Conservation (phyloP, 2,888 invertebrate genomes). For the Agonopterix heracliana region DNA sequence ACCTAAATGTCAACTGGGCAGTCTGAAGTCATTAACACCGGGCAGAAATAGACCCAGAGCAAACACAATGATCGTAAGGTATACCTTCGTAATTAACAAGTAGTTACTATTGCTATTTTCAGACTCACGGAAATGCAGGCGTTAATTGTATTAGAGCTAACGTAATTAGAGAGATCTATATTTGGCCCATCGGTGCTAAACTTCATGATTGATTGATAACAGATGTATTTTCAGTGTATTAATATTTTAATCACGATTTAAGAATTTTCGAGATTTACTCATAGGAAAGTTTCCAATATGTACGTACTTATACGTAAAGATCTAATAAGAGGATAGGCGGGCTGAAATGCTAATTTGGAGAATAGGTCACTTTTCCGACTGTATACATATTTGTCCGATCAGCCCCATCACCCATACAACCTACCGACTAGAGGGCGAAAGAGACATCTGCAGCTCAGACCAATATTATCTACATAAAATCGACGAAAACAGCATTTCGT, state of each 20-base stretch:
- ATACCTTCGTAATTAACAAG: slow-evolving; percentile 26
- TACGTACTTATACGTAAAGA: no score
- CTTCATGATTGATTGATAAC: neutral
- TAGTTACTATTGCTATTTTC: slow-evolving; percentile 27
- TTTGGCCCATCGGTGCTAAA: neutral
- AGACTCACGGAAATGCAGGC: slow-evolving; percentile 30
- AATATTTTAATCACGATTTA: neutral
- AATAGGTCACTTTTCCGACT: no score
- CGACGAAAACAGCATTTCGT: no score
- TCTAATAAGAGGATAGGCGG: no score
- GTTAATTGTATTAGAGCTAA: slow-evolving; percentile 21
- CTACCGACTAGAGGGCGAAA: no score
- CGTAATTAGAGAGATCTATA: slow-evolving; percentile 5
- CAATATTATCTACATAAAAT: no score
- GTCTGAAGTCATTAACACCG: slow-evolving; percentile 58
- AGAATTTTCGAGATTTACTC: neutral
- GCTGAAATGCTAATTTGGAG: no score
- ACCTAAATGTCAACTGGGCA: slow-evolving; percentile 58
- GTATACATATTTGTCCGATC: no score
- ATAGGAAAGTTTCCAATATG: no score
- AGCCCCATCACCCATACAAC: no score
- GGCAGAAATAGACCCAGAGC: slow-evolving; percentile 45
- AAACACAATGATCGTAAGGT: slow-evolving; percentile 24
- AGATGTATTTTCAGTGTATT: neutral
- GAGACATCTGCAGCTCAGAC: no score